Conservation (phyloP, 2,888 invertebrate genomes). For the Portevinia maculata region DNA sequence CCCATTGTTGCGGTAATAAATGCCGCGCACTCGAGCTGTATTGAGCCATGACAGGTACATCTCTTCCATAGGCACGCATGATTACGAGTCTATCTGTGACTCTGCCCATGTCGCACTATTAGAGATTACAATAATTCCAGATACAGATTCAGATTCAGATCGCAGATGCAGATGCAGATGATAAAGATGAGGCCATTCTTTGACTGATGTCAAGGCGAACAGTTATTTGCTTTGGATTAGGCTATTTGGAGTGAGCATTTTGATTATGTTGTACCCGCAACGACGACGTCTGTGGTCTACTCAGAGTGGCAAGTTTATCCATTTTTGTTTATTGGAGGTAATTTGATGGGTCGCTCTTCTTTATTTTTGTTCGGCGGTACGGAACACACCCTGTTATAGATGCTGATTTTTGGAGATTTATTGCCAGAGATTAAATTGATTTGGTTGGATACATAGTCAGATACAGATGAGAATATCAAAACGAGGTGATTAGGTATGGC, state of each 20-base stretch:
- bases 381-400: conserved; percentile 50
- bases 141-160: conserved; percentile 44
- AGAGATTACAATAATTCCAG: conserved; percentile 44
- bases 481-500: conserved; percentile 25
- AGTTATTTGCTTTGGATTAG: conserved; percentile 55
- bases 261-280: conserved; percentile 63
- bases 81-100: conserved; percentile 53
- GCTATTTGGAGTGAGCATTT: conserved; percentile 46
- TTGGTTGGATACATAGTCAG: conserved; percentile 46
- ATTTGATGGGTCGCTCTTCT: conserved; percentile 38
- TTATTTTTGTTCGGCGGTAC: conserved; percentile 6
- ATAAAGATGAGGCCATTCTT: conserved; percentile 25
- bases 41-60: conserved; percentile 63
- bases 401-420: conserved; percentile 43
- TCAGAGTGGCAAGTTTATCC: conserved; percentile 48
- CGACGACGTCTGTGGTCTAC: conserved; percentile 64
- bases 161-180: conserved; percentile 28
- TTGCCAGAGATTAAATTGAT: conserved; percentile 54
- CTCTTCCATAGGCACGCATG: conserved; percentile 8
- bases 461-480: conserved; percentile 32
- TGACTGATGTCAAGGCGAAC: conserved; percentile 64
- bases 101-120: conserved; percentile 35
- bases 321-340: conserved; percentile 31
- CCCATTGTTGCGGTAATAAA: conserved; percentile 62
- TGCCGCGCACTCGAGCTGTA: conserved; percentile 44